Conservation (phyloP, 2,113 vertebrate genomes). For the Pterocles orientalis region DNA sequence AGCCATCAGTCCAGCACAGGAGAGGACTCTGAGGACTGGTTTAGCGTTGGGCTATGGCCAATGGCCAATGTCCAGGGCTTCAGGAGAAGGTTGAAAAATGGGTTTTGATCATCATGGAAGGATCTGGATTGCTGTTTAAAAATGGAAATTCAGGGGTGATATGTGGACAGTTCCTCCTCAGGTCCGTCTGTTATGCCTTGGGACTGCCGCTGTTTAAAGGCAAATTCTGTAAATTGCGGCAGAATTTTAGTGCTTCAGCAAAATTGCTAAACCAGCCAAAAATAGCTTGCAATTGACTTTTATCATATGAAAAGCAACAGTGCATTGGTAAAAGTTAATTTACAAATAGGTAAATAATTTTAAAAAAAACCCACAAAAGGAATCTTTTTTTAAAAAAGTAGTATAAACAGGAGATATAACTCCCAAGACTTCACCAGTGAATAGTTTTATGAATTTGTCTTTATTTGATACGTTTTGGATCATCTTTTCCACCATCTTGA, state of each 20-base stretch:
- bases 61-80: not conserved
- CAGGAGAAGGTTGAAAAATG: not conserved
- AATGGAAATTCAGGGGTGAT: not conserved
- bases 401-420: not conserved
- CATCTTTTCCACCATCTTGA: constrained; percentile 46
- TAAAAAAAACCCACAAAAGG: not conserved
- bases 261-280: not conserved
- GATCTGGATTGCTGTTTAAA: not conserved
- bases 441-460: constrained; percentile 22
- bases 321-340: not conserved
- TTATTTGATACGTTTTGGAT: not conserved
- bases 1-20: not conserved
- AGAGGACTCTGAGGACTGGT: not conserved
- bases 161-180: not conserved
- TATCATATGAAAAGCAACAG: not conserved
- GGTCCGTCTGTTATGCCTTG: not conserved
- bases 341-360: not conserved
- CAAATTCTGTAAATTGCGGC: not conserved
- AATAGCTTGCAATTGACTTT: not conserved
- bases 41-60: not conserved
- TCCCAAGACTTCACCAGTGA: not conserved
- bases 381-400: not conserved
- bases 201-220: not conserved
- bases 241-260: not conserved
- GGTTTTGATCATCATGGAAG: not conserved